phyloP scores from a whole-genome alignment of 2,113 vertebrate species.

The Aphelocoma coerulescens region DNA sequence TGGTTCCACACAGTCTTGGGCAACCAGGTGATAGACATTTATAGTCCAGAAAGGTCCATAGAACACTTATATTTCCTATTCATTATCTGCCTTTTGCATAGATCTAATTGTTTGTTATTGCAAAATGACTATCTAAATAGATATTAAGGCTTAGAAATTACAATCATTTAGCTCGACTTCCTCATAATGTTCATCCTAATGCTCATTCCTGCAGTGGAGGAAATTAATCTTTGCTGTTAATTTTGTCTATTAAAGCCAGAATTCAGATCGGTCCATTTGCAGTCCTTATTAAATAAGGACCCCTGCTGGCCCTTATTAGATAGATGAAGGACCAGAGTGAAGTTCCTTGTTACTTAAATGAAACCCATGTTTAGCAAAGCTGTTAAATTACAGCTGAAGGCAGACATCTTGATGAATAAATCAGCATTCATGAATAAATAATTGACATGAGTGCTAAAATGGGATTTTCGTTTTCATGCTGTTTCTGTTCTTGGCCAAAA shows the following conservation, averaged over 20 bases:
- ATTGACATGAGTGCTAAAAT: constrained; percentile 30
- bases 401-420: constrained; percentile 45
- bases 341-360: constrained; percentile 54
- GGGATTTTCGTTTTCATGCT: neutral
- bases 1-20: neutral
- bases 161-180: neutral
- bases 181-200: neutral
- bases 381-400: constrained; percentile 37
- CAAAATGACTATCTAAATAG: neutral
- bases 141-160: neutral
- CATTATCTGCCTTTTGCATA: neutral
- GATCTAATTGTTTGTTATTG: neutral
- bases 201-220: neutral
- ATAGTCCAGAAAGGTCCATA: neutral
- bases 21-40: neutral
- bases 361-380: constrained; percentile 44
- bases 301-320: constrained; percentile 48
- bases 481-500: neutral
- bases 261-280: neutral
- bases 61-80: neutral
- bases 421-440: constrained; percentile 44
- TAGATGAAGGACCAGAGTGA: constrained; percentile 31
- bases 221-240: constrained; percentile 49
- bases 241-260: constrained; percentile 22
- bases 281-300: constrained; percentile 55